Evolutionary conservation across 2,113 vertebrate genomes (phyloP), one percentile per base, ranked within the genome.

Genomic region (Hiodon tergisus): DNA sequence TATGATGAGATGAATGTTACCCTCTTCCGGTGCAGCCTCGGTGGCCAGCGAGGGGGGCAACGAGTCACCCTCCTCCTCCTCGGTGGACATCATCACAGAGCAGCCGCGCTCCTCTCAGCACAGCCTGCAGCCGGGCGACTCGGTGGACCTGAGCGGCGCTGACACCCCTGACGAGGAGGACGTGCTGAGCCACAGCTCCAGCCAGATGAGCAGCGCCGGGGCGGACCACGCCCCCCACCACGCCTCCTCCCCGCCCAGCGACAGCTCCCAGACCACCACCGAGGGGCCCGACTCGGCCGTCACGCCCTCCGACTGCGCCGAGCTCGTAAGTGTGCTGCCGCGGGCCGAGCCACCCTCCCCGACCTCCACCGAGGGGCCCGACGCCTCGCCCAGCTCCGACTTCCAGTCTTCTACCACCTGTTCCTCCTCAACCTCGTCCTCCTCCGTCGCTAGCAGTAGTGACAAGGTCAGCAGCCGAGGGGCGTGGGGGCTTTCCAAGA

Each of bases 221-320:
- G 87, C 87, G 0, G 82, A 86, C 71, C 86, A 85, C 2, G 84
- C 88, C 68, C 86, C 88, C 6, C 86, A 69, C 52, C 79, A 77
- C 14, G 80, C 90, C 71, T 97, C 95, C 0, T 95, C 96, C 0
- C 95, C 97, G 0, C 85, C 94, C 76, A 99, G 97, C 3, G 97
- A 99, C 83, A 98, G 96, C 77, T 99, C 97, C 71, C 97, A 98
- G 87, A 98, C 97, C 10, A 98, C 97, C 76, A 99, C 97, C 0
- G 97, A 99, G 85, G 97, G 97, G 5, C 97, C 97, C 0, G 97
- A 99, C 79, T 98, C 96, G 0, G 97, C 96, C 3, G 93, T 97
- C 79, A 99, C 97, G 1, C 97, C 97, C 71, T 98, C 97, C 0
- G 97, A 99, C 78, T 95, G 94, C 74, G 95, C 97, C 61, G 97